Evolutionary conservation across 2,113 vertebrate species (phyloP).

Genomic region (Poicephalus gulielmi): DNA sequence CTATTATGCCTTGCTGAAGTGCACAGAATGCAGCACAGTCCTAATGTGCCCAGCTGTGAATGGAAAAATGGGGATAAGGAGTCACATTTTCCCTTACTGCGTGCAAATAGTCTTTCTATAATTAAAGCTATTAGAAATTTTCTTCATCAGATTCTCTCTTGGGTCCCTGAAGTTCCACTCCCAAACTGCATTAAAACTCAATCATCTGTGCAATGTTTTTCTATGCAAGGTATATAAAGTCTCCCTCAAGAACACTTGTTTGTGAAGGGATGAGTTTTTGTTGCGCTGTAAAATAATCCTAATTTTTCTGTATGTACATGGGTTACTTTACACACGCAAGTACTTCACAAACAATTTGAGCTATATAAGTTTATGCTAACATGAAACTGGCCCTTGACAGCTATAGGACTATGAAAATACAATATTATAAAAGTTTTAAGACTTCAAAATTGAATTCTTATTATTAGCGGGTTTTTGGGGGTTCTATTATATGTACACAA

Average conservation of each 20-base stretch:
- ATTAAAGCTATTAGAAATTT: not conserved
- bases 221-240: not conserved
- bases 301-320: not conserved
- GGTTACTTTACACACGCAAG: not conserved
- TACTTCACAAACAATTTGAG: not conserved
- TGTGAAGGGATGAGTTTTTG: not conserved
- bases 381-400: not conserved
- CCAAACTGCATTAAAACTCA: conserved; percentile 6
- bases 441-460: not conserved
- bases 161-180: not conserved
- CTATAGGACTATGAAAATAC: not conserved
- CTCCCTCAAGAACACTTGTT: not conserved
- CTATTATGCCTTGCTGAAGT: not conserved
- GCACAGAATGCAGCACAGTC: not conserved
- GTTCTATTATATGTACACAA: not conserved
- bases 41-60: not conserved
- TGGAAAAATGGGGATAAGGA: not conserved
- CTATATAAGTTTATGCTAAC: not conserved
- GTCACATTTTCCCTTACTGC: not conserved
- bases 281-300: not conserved
- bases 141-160: not conserved
- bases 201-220: not conserved
- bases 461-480: not conserved
- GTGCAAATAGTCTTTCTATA: not conserved
- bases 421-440: not conserved